Percentiles rank a stretch among this genome's conserved stretches.
Conservation (phyloP, 2,888 invertebrate genomes). For the Megalurothrips usitatus region DNA sequence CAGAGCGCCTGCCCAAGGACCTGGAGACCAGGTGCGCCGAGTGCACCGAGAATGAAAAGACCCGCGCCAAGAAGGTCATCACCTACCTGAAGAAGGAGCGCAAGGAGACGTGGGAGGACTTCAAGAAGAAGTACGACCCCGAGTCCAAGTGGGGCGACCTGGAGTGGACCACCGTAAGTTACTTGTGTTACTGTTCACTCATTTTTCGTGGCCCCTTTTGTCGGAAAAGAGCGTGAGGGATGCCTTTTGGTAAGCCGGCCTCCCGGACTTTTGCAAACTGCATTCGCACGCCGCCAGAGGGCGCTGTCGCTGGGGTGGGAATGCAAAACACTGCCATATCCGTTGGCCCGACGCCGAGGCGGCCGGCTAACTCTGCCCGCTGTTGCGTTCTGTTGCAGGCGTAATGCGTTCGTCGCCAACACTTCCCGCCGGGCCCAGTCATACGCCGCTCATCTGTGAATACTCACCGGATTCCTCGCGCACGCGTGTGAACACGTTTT, state of each 20-base stretch:
- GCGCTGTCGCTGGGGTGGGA: no score
- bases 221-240: no score
- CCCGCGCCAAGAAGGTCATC: not conserved
- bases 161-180: not conserved
- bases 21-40: not conserved
- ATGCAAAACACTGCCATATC: no score
- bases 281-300: no score
- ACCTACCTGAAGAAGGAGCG: not conserved
- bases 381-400: not conserved
- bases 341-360: not conserved
- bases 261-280: no score
- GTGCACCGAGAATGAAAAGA: not conserved
- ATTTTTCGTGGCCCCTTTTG: no score
- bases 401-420: not conserved
- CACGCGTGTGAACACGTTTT: no score
- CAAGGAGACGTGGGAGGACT: constrained; percentile 6
- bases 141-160: constrained; percentile 3
- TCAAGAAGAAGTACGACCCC: constrained; percentile 19
- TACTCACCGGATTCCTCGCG: not conserved
- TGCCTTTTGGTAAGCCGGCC: no score
- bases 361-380: not conserved
- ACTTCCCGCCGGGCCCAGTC: not conserved
- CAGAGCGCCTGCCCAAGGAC: constrained; percentile 17
- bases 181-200: not conserved
- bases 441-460: not conserved